Evolutionary conservation across 2,113 vertebrate genomes (phyloP), one percentile per base, ranked within the genome.

Genomic region (Camarhynchus parvulus): DNA sequence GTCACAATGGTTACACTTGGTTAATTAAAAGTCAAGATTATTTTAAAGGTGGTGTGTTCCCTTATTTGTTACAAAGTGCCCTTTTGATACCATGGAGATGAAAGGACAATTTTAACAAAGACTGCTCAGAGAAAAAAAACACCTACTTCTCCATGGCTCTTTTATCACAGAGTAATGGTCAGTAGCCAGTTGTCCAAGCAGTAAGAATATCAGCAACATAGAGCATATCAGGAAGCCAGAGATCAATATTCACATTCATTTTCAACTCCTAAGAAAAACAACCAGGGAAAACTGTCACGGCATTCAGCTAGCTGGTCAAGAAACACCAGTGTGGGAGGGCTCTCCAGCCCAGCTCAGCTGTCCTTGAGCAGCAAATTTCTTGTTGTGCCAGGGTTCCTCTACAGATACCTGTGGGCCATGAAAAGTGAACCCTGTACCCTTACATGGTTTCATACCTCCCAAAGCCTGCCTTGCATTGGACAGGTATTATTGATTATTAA

Each of bases 81-180:
- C 27, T 82, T 92, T 76, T 42, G 79, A 88, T 90, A 49, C 66
- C 66, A 85, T 90, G 92, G 74, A 95, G 85, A 94, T 82, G 66
- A 90, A 94, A 92, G 39, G 30, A 79, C 39, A 64, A 56, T 72
- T 82, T 88, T 70, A 95, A 83, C 90, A 87, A 86, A 79, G 82
- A 35, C 55, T 1, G 7, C 42, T 56, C n/a, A 67, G 47, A 53
- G 73, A 50, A 66, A 76, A 89, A n/a, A 25, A 11, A 6, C 2
- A 52, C 7, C 52, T 59, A 16, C 25, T 69, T 23, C 33, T 72
- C 39, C 4, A 1, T 15, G 20, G 28, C 7, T 56, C 7, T 56
- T 84, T 89, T 25, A 75, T 55, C 62, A 55, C 27, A 35, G 23
- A 81, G 50, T 33, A 55, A 55, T 24, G 24, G 37, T 50, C 79